Conservation (phyloP, 2,113 vertebrate genomes). For the Cinclus mexicanus region DNA sequence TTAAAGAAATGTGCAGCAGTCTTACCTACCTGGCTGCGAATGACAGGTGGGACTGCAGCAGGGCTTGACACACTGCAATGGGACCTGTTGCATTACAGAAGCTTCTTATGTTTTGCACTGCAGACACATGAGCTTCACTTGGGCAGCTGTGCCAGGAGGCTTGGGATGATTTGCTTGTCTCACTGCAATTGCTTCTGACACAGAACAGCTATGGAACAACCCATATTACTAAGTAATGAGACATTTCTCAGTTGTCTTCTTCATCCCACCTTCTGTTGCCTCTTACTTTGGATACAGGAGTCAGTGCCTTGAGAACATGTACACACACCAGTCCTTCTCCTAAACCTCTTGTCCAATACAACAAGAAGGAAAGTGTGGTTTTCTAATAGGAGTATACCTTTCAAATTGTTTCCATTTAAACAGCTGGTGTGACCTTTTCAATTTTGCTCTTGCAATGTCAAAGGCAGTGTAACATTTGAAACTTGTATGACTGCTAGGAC, state of each 20-base stretch:
- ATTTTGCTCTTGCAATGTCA: neutral
- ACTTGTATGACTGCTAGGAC: neutral
- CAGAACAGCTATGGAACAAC: neutral
- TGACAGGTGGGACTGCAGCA: neutral
- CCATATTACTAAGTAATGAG: neutral
- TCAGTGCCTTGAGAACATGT: neutral
- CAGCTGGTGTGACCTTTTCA: neutral
- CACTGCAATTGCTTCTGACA: neutral
- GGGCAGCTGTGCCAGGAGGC: neutral
- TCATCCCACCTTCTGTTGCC: neutral
- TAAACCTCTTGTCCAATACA: neutral
- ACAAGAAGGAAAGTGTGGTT: neutral
- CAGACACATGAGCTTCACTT: rapidly evolving
- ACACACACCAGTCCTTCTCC: neutral
- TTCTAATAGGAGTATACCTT: neutral
- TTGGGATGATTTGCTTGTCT: neutral
- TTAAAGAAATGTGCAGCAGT: neutral
- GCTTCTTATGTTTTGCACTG: neutral
- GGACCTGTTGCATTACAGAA: rapidly evolving
- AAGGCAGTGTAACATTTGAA: neutral
- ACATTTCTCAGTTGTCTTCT: neutral
- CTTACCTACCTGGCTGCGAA: neutral
- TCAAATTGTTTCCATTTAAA: neutral
- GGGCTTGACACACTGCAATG: neutral
- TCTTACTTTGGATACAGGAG: neutral